Percentiles rank a stretch among this genome's conserved stretches.
phyloP scores from a whole-genome alignment of 2,113 vertebrate species.

The Leptodactylus fuscus region DNA sequence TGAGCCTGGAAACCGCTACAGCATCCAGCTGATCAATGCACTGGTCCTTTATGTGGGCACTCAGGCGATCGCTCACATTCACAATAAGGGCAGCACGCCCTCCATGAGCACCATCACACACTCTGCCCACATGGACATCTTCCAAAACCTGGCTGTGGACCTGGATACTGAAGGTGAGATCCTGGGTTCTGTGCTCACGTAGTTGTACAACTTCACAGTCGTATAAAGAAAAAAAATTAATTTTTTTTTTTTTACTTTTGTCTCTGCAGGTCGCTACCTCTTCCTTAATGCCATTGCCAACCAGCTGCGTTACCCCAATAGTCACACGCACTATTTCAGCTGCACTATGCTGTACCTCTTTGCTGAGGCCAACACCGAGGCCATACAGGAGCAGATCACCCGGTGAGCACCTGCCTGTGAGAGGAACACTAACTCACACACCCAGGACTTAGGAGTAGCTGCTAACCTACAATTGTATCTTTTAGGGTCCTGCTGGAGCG shows the following conservation, averaged over 20 bases:
- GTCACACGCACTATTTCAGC: slow-evolving; percentile 99
- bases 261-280: slow-evolving; percentile 88
- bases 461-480: background rate
- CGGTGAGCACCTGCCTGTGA: slow-evolving; percentile 73
- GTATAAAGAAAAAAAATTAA: too few relatives aligned
- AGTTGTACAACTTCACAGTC: too few relatives aligned
- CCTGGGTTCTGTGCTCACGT: background rate
- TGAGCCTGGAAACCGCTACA: slow-evolving; percentile 97
- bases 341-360: slow-evolving; percentile 99
- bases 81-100: slow-evolving; percentile 98
- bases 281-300: slow-evolving; percentile 98
- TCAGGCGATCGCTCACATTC: slow-evolving; percentile 97
- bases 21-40: slow-evolving; percentile 98
- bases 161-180: slow-evolving; percentile 94
- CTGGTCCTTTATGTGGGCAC: slow-evolving; percentile 97
- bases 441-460: background rate
- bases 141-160: slow-evolving; percentile 98
- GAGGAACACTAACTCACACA: background rate
- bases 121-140: slow-evolving; percentile 99
- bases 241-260: too few relatives aligned
- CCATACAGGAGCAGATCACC: slow-evolving; percentile 99
- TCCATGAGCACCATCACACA: slow-evolving; percentile 99
- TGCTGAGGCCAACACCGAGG: slow-evolving; percentile 97
- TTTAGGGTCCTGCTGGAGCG: slow-evolving; percentile 94
- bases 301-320: slow-evolving; percentile 98